Conservation (phyloP, 2,888 invertebrate species). For the Sclerodermus sp. region DNA sequence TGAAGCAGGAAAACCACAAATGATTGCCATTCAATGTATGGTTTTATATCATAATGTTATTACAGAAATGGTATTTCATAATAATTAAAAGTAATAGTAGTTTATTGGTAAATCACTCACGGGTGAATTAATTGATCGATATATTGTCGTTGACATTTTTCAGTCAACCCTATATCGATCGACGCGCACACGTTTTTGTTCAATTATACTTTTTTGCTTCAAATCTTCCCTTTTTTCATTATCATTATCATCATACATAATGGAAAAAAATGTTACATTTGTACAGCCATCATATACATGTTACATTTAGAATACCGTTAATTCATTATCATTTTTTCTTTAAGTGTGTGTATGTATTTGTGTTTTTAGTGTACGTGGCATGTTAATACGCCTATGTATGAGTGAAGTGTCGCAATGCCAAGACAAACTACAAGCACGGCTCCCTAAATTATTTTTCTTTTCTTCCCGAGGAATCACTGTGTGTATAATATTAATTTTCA, state of each 20-base stretch:
- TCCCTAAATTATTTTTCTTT: conserved; percentile 27
- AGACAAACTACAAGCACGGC: conserved; percentile 39
- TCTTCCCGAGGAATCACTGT: conserved; percentile 9
- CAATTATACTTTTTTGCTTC: conserved; percentile 31
- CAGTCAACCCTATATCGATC: conserved; percentile 27
- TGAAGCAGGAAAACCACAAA: conserved; percentile 15
- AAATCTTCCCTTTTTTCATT: conserved; percentile 35
- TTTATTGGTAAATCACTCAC: conserved; percentile 61
- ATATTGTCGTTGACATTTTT: conserved; percentile 10
- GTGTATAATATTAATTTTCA: too few relatives aligned
- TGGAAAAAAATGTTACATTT: conserved; percentile 60
- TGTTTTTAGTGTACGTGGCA: conserved; percentile 26
- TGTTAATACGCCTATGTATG: conserved; percentile 38
- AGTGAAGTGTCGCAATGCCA: conserved; percentile 43
- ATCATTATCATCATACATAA: conserved; percentile 51
- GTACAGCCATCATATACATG: conserved; percentile 60
- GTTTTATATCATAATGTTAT: conserved; percentile 60
- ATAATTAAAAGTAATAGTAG: conserved; percentile 66
- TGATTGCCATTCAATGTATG: conserved; percentile 54
- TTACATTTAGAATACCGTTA: conserved; percentile 56
- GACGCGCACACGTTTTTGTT: conserved; percentile 34
- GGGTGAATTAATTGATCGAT: conserved; percentile 43
- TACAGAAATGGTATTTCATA: conserved; percentile 71
- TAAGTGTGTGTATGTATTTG: conserved; percentile 12
- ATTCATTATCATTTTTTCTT: conserved; percentile 47